Evolutionary conservation across 2,113 vertebrate genomes (phyloP), one percentile per base, ranked within the genome.

Genomic region (Marmota monax): DNA sequence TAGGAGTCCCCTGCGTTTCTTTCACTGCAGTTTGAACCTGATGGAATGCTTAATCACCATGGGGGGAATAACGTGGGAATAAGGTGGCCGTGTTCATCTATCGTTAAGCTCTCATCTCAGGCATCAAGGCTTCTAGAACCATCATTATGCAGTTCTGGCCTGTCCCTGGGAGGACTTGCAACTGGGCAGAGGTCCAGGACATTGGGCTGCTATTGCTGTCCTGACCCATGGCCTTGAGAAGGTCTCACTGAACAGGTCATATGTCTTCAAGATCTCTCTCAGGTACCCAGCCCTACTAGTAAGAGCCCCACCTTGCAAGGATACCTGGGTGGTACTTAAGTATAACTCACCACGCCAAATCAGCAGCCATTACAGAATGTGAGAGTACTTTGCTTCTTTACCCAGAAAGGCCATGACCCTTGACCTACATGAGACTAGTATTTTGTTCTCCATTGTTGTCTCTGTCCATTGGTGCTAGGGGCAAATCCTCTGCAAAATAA

Each of bases 361-460:
- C 77, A 58, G 72, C 63, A 84, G 86, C 12, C 12, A 65, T 69
- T n/a, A 22, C 27, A n/a, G 63, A 96, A 79, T 91, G 51, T 73
- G 85, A 74, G 34, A 61, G 73, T 88, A 83, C 39, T 70, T 78
- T 83, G 42, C 67, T 84, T 73, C 58, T 42, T 86, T 76, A 88
- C 63, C 85, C 74, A 96, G 83, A 90, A 96, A 84, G 88, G 69
- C 48, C 73, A 48, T 27, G 58, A 53, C 84, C 78, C 92, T 96
- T 96, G 84, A 96, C 88, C 82, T 48, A 88, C 77, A 90, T 82
- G 77, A 74, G 70, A 76, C 73, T 53, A 93, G 79, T 91, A 51
- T 37, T 87, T 89, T 51, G 29, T 37, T 95, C 58, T 88, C 51
- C 56, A 20, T 85, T 72, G 74, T 83, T 88, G 65, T 70, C 58